Evolutionary conservation across 1,140 invertebrate genomes (phyloP), one percentile per base, ranked within the genome.

Genomic region (Chironomus striatipennis): DNA sequence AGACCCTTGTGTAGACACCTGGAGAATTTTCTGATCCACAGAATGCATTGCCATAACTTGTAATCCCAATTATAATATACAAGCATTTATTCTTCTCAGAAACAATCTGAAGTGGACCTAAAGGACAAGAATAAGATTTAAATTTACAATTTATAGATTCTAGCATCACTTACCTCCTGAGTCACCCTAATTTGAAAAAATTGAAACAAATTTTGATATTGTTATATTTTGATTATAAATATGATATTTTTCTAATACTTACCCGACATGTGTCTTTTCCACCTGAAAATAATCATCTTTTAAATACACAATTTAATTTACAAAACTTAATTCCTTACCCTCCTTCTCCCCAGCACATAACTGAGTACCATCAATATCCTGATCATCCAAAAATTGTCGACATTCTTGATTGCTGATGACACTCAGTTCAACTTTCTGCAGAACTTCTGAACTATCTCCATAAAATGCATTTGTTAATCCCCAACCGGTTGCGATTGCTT

Each of bases 1-100:
- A 85, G 0, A 91, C 88, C 76, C 86, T 86, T 0, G 90, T 90
- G 78, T 90, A 93, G 0, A 93, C 88, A 2, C 24, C 24, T 2
- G 24, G 24, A 34, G 24, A 34, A 5, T 34, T 0, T 90, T 89
- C 0, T 91, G 91, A 0, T 87, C 85, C 75, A 80, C 81, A 42
- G 82, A 82, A 91, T 73, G 91, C 92, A 64, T 87, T 83, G n/a
- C 90, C 91, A 89, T 90, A 93, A 0, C 91, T 92, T 0, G 91
- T 90, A 1, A 92, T 83, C 0, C 90, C 92, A 73, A 92, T 78
- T 21, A 81, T 74, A 4, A 80, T 79, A 75, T 85, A 84, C 77
- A 85, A 79, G 75, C 84, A 85, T 18, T 81, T 78, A 7, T 78
- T 75, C 18, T 75, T 79, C 1, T 43, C 76, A 83, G 80, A 77